Evolutionary conservation across 2,888 invertebrate genomes (phyloP).

Genomic region (Lasiommata megera): DNA sequence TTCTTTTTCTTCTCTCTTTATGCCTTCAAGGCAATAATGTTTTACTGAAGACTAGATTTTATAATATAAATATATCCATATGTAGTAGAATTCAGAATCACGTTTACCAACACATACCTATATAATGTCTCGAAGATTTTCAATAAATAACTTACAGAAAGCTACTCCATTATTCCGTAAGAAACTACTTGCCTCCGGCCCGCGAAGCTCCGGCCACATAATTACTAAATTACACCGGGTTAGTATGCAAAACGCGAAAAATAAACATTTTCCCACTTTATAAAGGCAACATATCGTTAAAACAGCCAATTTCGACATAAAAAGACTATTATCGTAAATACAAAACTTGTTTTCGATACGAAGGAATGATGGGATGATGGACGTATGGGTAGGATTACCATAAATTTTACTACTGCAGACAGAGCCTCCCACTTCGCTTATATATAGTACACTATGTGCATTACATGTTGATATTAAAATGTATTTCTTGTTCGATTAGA

Average conservation of each 20-base stretch:
- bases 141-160: slow-evolving; percentile 16
- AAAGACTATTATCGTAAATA: slow-evolving; percentile 37
- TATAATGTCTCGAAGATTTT: background rate
- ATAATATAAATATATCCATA: too few species aligned
- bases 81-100: too few species aligned
- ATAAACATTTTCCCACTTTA: slow-evolving; percentile 64
- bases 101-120: too few species aligned
- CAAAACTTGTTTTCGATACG: slow-evolving; percentile 39
- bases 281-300: slow-evolving; percentile 46
- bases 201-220: slow-evolving; percentile 43
- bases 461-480: too few species aligned
- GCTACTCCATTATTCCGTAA: slow-evolving; percentile 17
- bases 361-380: slow-evolving; percentile 70
- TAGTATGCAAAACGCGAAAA: slow-evolving; percentile 58
- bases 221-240: slow-evolving; percentile 70
- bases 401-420: background rate
- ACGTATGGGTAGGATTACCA: slow-evolving; percentile 44
- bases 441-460: too few species aligned
- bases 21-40: too few species aligned
- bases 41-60: too few species aligned
- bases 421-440: background rate
- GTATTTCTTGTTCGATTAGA: too few species aligned
- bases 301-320: slow-evolving; percentile 47
- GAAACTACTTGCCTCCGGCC: slow-evolving; percentile 15
- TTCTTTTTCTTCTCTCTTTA: too few species aligned